Evolutionary conservation across 2,888 invertebrate genomes (phyloP), one percentile per base, ranked within the genome.

Genomic region (Hymenopus coronatus): DNA sequence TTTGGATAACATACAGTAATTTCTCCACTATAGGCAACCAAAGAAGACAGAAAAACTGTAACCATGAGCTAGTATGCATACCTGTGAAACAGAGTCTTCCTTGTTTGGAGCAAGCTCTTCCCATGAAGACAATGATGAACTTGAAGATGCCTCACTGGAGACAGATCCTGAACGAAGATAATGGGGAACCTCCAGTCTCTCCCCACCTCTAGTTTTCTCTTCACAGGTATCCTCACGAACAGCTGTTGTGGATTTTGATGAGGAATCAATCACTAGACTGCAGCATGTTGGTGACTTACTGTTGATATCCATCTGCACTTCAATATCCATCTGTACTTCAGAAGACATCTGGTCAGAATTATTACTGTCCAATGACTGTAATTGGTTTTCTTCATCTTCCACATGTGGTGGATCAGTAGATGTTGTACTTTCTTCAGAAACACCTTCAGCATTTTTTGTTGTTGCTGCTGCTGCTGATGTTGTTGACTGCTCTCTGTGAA

Each of bases 71-170:
- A 12, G 12, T 2, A 40, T 40, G 12, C 40, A 40, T 12, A 82
- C 83, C 87, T 91, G 2, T 91, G 91, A 9, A 90, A 91, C 30
- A 90, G 90, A n/a, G 86, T 90, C 27, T 85, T 86, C 7, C 91
- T 90, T 15, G 92, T 12, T 15, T n/a, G 87, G 46, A 6, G 81
- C 28, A 25, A 86, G 91, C 8, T 93, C 93, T 84, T 93, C 93
- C 92, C 93, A 93, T 20, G 92, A 92, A 0, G 92, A 92, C 33
- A 92, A 91, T 89, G 92, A 93, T 6, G 92, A 92, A 9, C 92
- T 92, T 20, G 54, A 89, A 82, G 91, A 91, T 0, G 91, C 89
- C 27, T 91, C 91, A 88, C 91, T 91, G 14, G 91, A 91, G 14
- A 91, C 83, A 20, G 91, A 91, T 20, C 90, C 90, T 14, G 91